A percentile compares a stretch with the other conserved stretches of the same genome.
phyloP scores from a whole-genome alignment of 2,888 invertebrate genomes.

The Tachystola acroxantha region DNA sequence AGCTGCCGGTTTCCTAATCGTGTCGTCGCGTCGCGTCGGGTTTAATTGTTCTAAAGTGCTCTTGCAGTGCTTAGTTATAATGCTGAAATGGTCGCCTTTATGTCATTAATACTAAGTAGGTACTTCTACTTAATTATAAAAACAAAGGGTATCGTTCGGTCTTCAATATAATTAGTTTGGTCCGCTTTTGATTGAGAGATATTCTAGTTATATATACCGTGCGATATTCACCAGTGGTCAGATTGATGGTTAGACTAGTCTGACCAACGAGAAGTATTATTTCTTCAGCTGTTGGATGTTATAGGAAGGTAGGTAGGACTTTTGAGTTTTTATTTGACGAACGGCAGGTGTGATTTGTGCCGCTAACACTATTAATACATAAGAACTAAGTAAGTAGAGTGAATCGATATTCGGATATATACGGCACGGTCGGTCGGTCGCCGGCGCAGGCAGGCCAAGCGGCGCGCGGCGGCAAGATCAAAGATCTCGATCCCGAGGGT shows the following conservation, averaged over 20 bases:
- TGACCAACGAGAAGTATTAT: too few species aligned
- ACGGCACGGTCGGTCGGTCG: slow-evolving; percentile 28
- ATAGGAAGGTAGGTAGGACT: too few species aligned
- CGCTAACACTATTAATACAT: too few species aligned
- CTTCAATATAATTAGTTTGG: not conserved
- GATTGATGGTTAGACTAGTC: too few species aligned
- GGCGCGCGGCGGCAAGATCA: slow-evolving; percentile 49
- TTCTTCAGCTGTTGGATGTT: too few species aligned
- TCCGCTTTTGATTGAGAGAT: too few species aligned
- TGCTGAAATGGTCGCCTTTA: too few species aligned
- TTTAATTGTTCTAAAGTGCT: slow-evolving; percentile 12
- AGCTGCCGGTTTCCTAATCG: slow-evolving; percentile 11
- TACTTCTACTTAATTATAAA: not conserved
- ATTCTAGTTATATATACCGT: too few species aligned
- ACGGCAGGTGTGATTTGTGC: slow-evolving; percentile 41
- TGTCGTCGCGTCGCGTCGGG: slow-evolving; percentile 2
- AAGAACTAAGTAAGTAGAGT: slow-evolving; percentile 33
- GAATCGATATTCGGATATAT: slow-evolving; percentile 33
- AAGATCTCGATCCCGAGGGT: slow-evolving; percentile 64
- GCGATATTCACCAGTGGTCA: too few species aligned
- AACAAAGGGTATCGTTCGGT: not conserved
- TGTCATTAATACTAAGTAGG: too few species aligned
- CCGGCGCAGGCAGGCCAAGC: slow-evolving; percentile 21
- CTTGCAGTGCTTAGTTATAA: too few species aligned
- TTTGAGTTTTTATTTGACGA: slow-evolving; percentile 11